Evolutionary conservation across 2,113 vertebrate genomes (phyloP).

Genomic region (cattle (Bos taurus)): ARS-UCD2.0 NC_037331.1:37946001-37946500

Average conservation of each 20-base stretch:
- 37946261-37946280: background rate
- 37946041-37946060: no score
- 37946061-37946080: no score
- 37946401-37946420: background rate
- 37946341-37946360: background rate
- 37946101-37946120: no score
- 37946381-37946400: background rate
- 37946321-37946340: background rate
- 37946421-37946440: background rate
- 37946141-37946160: background rate
- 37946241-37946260: background rate
- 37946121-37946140: background rate
- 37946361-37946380: background rate
- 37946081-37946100: no score
- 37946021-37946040: no score
- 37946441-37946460: background rate
- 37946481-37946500: background rate
- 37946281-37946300: background rate
- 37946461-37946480: background rate
- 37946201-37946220: background rate
- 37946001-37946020: no score
- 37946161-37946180: background rate
- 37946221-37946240: background rate
- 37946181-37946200: background rate
- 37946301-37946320: background rate